Evolutionary conservation across 2,113 vertebrate species (phyloP).

Genomic region (Aegotheles bennettii): DNA sequence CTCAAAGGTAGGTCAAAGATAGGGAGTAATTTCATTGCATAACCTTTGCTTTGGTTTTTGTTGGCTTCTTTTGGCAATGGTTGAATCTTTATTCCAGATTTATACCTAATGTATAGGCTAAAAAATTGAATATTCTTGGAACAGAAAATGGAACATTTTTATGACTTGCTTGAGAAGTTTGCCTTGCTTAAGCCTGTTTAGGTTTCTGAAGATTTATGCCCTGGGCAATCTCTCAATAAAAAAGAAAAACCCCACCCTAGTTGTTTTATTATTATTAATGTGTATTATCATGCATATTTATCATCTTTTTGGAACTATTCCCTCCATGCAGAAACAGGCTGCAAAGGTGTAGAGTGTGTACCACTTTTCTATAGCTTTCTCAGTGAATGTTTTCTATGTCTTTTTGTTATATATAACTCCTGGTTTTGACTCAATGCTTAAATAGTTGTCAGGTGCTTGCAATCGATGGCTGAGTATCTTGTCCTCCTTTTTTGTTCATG

Average conservation of each 20-base stretch:
- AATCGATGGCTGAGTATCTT: neutral
- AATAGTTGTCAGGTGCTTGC: slow-evolving; percentile 48
- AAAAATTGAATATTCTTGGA: neutral
- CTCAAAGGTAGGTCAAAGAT: neutral
- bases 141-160: neutral
- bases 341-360: neutral
- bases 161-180: neutral
- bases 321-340: neutral
- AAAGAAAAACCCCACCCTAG: no score
- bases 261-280: neutral
- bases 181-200: neutral
- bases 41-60: neutral
- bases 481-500: neutral
- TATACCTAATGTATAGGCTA: neutral
- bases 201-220: neutral
- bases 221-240: neutral
- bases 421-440: slow-evolving; percentile 3
- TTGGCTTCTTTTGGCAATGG: neutral
- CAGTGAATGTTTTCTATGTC: neutral
- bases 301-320: neutral
- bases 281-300: neutral
- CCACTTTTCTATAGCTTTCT: neutral
- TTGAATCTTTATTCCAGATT: neutral
- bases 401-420: slow-evolving; percentile 16
- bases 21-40: neutral